Evolutionary conservation across 2,888 invertebrate species (phyloP).

Genomic region (Torymus aiolomorphi): DNA sequence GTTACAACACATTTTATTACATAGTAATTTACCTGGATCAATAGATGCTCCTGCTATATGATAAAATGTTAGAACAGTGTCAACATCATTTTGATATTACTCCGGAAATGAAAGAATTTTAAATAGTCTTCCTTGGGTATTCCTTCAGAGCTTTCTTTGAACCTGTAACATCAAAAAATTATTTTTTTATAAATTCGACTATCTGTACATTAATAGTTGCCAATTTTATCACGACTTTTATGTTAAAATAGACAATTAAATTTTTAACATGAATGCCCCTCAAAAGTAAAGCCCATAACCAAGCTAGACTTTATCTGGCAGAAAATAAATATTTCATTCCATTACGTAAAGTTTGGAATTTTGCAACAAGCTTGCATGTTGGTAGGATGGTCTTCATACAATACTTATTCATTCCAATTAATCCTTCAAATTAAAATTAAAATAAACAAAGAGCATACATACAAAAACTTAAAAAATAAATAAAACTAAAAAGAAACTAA

Average conservation of each 20-base stretch:
- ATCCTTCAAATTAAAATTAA: background rate
- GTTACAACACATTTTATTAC: background rate
- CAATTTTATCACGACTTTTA: constrained; percentile 16
- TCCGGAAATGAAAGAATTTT: constrained; percentile 96
- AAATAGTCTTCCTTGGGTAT: constrained; percentile 94
- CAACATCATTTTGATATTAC: constrained; percentile 98
- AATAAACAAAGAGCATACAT: constrained; percentile 19
- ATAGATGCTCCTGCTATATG: constrained; percentile 99
- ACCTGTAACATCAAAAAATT: constrained; percentile 76
- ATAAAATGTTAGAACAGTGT: constrained; percentile 98
- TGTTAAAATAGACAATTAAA: background rate
- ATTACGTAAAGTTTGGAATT: constrained; percentile 53
- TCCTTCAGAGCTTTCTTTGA: constrained; percentile 89
- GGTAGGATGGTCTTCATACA: constrained; percentile 44
- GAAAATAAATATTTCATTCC: constrained; percentile 14
- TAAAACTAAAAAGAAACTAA: constrained; percentile 27
- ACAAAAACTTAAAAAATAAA: constrained; percentile 9
- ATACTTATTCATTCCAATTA: constrained; percentile 7
- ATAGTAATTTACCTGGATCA: constrained; percentile 82
- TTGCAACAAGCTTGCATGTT: constrained; percentile 53
- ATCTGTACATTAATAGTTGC: constrained; percentile 81
- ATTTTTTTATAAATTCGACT: constrained; percentile 89
- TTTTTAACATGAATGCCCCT: background rate
- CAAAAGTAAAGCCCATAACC: constrained; percentile 19
- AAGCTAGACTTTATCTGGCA: background rate